Conservation (phyloP, 1,140 invertebrate genomes). For the Drosophila ficusphila region DNA sequence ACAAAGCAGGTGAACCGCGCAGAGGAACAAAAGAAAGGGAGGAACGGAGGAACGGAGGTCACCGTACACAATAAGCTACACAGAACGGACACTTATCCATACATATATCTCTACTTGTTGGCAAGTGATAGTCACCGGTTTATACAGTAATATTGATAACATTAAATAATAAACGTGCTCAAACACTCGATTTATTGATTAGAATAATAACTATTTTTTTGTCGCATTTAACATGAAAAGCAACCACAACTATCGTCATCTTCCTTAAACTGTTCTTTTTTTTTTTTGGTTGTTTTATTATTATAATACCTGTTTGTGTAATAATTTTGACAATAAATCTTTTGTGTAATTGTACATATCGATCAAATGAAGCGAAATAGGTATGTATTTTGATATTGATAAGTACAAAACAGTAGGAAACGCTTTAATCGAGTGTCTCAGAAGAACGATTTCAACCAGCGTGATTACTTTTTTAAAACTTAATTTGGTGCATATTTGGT, state of each 20-base stretch:
- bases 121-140: constrained; percentile 60
- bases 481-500: too few relatives aligned
- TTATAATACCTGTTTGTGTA: constrained; percentile 60
- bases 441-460: too few relatives aligned
- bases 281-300: constrained; percentile 74
- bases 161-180: constrained; percentile 50
- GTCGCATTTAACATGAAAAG: constrained; percentile 50
- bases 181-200: constrained; percentile 43
- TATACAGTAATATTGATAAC: constrained; percentile 53
- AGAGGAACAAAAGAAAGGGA: neutral
- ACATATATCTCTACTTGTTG: constrained; percentile 50
- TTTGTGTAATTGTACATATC: constrained; percentile 61
- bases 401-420: too few relatives aligned
- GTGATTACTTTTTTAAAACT: too few relatives aligned
- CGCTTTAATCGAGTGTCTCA: too few relatives aligned
- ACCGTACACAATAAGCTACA: constrained; percentile 31
- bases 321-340: constrained; percentile 75
- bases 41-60: constrained; percentile 4
- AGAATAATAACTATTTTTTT: constrained; percentile 43
- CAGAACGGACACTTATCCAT: constrained; percentile 42
- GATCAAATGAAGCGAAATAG: neutral
- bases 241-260: constrained; percentile 52
- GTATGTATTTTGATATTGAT: too few relatives aligned
- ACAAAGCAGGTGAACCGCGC: neutral
- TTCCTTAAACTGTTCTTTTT: constrained; percentile 27